These are phyloP conservation scores for Samia ricini DNA, from an alignment of 1,140 invertebrate species.

Conservation along the genomic window DNA sequence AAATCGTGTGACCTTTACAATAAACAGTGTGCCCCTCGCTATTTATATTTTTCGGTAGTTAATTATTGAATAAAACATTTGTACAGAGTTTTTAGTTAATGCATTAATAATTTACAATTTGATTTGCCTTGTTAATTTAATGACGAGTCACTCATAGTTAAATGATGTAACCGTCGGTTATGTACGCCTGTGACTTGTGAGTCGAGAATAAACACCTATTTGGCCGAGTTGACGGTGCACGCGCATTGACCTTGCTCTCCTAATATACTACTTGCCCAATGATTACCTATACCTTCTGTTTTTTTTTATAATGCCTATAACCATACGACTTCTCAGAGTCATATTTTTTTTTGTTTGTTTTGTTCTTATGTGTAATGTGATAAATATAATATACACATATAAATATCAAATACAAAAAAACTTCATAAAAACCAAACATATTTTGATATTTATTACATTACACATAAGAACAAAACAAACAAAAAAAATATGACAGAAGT, in stretches of 20 bases:
- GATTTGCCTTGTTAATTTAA: too few relatives aligned
- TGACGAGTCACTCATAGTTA: neutral
- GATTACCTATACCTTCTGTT: conserved; percentile 24
- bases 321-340: conserved; percentile 18
- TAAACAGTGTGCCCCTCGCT: too few relatives aligned
- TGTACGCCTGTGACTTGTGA: neutral
- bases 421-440: too few relatives aligned
- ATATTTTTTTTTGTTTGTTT: neutral
- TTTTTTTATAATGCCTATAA: conserved; percentile 24
- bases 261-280: conserved; percentile 46
- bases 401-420: too few relatives aligned
- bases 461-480: neutral
- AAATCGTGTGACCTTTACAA: too few relatives aligned
- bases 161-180: conserved; percentile 30
- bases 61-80: too few relatives aligned
- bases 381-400: too few relatives aligned
- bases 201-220: conserved; percentile 13
- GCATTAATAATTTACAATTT: too few relatives aligned
- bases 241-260: conserved; percentile 55
- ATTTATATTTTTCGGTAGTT: too few relatives aligned
- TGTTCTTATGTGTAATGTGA: too few relatives aligned
- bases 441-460: too few relatives aligned
- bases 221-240: conserved; percentile 20
- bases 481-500: conserved; percentile 10
- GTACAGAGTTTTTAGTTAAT: too few relatives aligned